Evolutionary conservation across 2,113 vertebrate genomes (phyloP), one percentile per base, ranked within the genome.

Genomic region (Willisornis vidua): DNA sequence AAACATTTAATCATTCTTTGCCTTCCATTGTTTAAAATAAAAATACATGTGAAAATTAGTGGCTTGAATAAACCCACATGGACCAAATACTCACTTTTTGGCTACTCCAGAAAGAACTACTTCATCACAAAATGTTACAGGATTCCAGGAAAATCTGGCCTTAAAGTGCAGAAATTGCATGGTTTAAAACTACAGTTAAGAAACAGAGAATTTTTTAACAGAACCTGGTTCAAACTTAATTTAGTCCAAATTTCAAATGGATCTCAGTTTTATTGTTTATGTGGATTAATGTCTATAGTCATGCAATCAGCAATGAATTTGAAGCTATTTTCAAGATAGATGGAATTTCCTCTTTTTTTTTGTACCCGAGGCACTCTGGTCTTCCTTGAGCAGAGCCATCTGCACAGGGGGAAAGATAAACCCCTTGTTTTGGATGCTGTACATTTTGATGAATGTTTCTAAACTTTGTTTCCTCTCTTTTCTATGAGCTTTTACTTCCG

Each of bases 321-420:
- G 75, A 90, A 92, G 48, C 65, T 84, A n/a, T 68, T 93, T 94
- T 89, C 62, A 78, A 72, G 70, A 77, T 18, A 91, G 63, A 79
- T 90, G 59, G 29, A 63, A 87, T 90, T 91, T 90, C 72, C 72
- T 43, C 49, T 65, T 58, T 87, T 83, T 87, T 87, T 95, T 87
- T 86, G 88, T 90, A 90, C 85, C 65, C 82, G 39, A 39, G 80
- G 78, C 87, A 96, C 14, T n/a, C 85, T 51, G 45, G 54, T 63
- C 43, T 92, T 94, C 79, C 82, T 92, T 82, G 74, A 59, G 62
- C 63, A 35, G 83, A 91, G 87, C 93, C 81, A 87, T 88, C 90
- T 88, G 86, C 80, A 63, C 79, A 46, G 24, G 37, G 79, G 63
- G 55, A 88, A 74, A 86, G 82, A 91, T 83, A 71, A 95, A 86